These are phyloP conservation scores for Heliconius ismenius DNA, from an alignment of 2,888 invertebrate species.

Conservation along the genomic window DNA sequence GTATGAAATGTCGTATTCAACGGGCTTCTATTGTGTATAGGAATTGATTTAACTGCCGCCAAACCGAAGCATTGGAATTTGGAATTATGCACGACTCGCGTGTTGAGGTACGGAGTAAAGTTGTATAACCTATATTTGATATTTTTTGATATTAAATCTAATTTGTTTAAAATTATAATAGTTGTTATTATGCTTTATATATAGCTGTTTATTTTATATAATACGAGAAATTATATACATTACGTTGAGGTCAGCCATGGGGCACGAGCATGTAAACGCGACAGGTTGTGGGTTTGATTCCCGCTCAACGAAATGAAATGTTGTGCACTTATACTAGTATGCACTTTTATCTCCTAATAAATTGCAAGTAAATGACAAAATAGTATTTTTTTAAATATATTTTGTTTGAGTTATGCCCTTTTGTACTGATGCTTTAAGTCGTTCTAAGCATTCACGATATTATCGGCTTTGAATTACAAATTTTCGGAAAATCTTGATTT, in stretches of 20 bases:
- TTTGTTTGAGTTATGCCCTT: background rate
- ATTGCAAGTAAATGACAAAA: too few species aligned
- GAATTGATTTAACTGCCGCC: constrained; percentile 21
- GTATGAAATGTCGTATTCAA: constrained; percentile 9
- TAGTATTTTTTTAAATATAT: too few species aligned
- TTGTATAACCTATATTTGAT: background rate
- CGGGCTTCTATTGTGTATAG: constrained; percentile 17
- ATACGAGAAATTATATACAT: too few species aligned
- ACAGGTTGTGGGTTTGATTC: too few species aligned
- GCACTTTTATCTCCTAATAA: too few species aligned
- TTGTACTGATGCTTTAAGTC: background rate
- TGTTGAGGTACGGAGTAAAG: background rate
- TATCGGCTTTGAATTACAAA: constrained; percentile 10
- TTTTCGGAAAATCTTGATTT: constrained; percentile 3
- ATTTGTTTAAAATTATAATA: too few species aligned
- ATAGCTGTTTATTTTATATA: too few species aligned
- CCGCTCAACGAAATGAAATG: too few species aligned
- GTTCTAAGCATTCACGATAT: constrained; percentile 1
- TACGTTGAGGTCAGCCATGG: too few species aligned
- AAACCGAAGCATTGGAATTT: constrained; percentile 4
- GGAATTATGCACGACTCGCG: constrained; percentile 21
- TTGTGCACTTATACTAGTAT: too few species aligned
- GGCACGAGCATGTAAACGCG: too few species aligned
- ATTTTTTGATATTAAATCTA: background rate
- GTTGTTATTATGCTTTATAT: too few species aligned